Evolutionary conservation across 2,888 invertebrate genomes (phyloP), one percentile per base, ranked within the genome.

Genomic region (Morpho deidamia): DNA sequence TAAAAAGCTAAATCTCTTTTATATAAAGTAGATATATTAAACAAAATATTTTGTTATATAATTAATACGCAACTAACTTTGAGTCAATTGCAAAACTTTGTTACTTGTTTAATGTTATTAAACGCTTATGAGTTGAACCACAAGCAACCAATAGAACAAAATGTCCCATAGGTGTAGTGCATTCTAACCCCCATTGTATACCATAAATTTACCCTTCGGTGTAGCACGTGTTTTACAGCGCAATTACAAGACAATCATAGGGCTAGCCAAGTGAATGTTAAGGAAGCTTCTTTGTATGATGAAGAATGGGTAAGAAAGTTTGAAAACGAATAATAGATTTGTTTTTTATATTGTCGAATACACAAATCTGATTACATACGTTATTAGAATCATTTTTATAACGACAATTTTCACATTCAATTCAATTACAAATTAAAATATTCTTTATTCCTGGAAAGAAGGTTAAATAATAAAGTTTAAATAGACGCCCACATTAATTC

Each of bases 171-270:
- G 75, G 72, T 72, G 76, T 74, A 60, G 48, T 61, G 59, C 53
- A 58, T 60, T 74, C 71, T 68, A 67, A 70, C 72, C 72, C 58
- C 58, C 62, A 79, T 83, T 82, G 83, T 85, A 71, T 69, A 67
- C 51, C 52, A 60, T 63, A 71, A 76, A n/a, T n/a, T n/a, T n/a
- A 78, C 85, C 84, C 84, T 83, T 81, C 76, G 74, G 73, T 63
- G 62, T 67, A 84, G 81, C 87, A 86, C 86, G 85, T 85, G 87
- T 82, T 81, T 78, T 80, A 86, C 85, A 85, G 84, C 78, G 67
- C 81, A 84, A 81, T 86, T 81, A 83, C 77, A 79, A 72, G 69
- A 78, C 83, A 83, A 86, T 83, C 80, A 83, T 63, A 63, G 73
- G 74, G 72, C 63, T 55, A 59, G 55, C 65, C 67, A 64, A 62